phyloP scores from a whole-genome alignment of 92 coral and sea anemone species.

The Porites lobata region DNA sequence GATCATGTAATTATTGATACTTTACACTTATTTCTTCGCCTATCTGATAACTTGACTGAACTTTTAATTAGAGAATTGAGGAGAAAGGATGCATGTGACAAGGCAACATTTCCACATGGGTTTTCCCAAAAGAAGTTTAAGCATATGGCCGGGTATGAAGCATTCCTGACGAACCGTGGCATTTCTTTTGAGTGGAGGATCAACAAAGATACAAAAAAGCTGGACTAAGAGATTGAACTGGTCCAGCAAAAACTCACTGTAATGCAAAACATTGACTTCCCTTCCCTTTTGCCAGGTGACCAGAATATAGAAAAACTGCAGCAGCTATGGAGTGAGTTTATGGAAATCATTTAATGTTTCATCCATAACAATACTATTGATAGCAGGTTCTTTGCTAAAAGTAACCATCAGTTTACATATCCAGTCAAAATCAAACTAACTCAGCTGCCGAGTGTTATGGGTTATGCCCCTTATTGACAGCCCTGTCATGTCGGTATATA shows the following conservation, averaged over 20 bases:
- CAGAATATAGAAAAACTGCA: slow-evolving; percentile 20
- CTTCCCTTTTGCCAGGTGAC: slow-evolving; percentile 48
- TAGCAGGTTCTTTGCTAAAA: too few species aligned
- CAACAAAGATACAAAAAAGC: slow-evolving; percentile 52
- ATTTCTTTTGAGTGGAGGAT: slow-evolving; percentile 62
- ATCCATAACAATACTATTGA: neutral
- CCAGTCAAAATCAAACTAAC: too few species aligned
- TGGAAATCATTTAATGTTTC: slow-evolving; percentile 11
- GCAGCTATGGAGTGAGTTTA: slow-evolving; percentile 51
- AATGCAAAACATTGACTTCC: slow-evolving; percentile 51
- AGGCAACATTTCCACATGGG: slow-evolving; percentile 38
- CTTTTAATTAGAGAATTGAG: too few species aligned
- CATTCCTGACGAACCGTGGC: slow-evolving; percentile 44
- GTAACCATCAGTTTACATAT: too few species aligned
- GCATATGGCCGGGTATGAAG: slow-evolving; percentile 77
- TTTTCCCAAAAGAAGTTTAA: slow-evolving; percentile 46
- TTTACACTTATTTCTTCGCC: slow-evolving; percentile 67
- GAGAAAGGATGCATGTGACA: slow-evolving; percentile 36
- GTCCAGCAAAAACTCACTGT: slow-evolving; percentile 49
- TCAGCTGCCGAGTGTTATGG: too few species aligned
- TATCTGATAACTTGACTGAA: slow-evolving; percentile 57
- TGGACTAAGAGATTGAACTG: slow-evolving; percentile 73
- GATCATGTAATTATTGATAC: slow-evolving; percentile 78
- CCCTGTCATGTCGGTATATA: too few species aligned
- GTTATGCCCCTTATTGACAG: too few species aligned